A percentile compares a stretch with the other conserved stretches of the same genome.
phyloP scores from a whole-genome alignment of 2,888 invertebrate species.

The Lasius platythorax region DNA sequence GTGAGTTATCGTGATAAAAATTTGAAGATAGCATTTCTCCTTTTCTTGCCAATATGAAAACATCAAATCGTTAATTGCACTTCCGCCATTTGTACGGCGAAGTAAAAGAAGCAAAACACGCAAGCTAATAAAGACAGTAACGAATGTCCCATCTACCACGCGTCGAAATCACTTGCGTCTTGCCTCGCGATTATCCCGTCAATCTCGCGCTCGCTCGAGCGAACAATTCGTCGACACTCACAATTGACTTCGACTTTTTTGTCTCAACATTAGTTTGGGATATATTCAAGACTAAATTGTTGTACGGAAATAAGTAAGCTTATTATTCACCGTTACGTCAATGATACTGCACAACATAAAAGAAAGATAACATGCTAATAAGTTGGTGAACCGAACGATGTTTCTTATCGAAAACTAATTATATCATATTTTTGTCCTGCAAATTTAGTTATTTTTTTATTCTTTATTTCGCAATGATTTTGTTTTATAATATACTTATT shows the following conservation, averaged over 20 bases:
- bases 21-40: not conserved
- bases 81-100: not conserved
- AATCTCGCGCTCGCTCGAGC: conserved; percentile 42
- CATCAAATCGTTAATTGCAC: conserved; percentile 36
- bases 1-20: not conserved
- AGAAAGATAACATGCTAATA: not conserved
- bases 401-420: not conserved
- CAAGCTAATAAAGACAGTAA: conserved; percentile 43
- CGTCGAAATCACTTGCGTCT: conserved; percentile 53
- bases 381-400: not conserved
- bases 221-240: conserved; percentile 33
- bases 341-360: not conserved
- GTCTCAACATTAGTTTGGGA: not conserved
- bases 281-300: conserved; percentile 25
- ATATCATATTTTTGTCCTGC: not conserved
- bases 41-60: conserved; percentile 24
- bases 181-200: conserved; percentile 51
- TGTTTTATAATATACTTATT: not conserved
- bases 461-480: not conserved
- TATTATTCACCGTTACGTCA: conserved; percentile 5
- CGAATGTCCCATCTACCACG: conserved; percentile 41
- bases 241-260: conserved; percentile 24
- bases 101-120: conserved; percentile 22
- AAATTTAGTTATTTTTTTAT: not conserved
- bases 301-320: conserved; percentile 6